Base-by-base conservation (phyloP, 2,113 vertebrate species). In the Hepsetus odoe region DNA sequence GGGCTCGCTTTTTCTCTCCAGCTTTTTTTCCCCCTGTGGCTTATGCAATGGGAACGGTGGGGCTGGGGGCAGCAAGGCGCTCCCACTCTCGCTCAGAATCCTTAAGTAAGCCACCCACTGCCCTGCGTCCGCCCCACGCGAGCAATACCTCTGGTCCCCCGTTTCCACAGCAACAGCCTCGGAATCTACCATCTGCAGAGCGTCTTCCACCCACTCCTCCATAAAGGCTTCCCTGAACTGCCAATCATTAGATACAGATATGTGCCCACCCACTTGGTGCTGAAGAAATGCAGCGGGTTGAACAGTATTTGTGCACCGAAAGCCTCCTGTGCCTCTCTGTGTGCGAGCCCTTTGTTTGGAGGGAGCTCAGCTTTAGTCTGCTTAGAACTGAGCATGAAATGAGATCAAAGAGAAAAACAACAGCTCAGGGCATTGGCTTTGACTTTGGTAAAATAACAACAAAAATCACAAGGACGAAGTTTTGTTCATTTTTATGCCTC, bases 101-200 rank as follows among this genome's bases (percentile, higher is more conserved):
- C 87, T 91, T 91, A 89, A 91, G 87, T 89, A 89, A 90, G 83
- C 86, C 84, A 69, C 82, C 91, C 89, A 70, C 85, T 82, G 88
- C 76, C 80, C 58, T 18, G 30, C 22, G 56, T 53, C 69, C 72
- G 67, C 40, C 66, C 30, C 77, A 33, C 53, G 22, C 65, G 20
- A 26, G 83, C 85, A 86, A 86, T 91, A 89, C 87, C 89, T 89
- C 85, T 82, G 83, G 88, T 91, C 89, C 87, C 88, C 87, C 87
- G 92, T 93, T 91, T 91, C 92, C 92, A 92, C 90, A 92, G 92
- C 92, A 94, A 93, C 92, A 92, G 90, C 89, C 90, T 90, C 87
- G 89, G 91, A 92, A 92, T 88, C 88, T 90, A 90, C 87, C 89
- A 82, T 91, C 91, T 84, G 86, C 87, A 89, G 13, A 69, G 64